phyloP scores from a whole-genome alignment of 2,113 vertebrate genomes.

The Cervus canadensis region DNA sequence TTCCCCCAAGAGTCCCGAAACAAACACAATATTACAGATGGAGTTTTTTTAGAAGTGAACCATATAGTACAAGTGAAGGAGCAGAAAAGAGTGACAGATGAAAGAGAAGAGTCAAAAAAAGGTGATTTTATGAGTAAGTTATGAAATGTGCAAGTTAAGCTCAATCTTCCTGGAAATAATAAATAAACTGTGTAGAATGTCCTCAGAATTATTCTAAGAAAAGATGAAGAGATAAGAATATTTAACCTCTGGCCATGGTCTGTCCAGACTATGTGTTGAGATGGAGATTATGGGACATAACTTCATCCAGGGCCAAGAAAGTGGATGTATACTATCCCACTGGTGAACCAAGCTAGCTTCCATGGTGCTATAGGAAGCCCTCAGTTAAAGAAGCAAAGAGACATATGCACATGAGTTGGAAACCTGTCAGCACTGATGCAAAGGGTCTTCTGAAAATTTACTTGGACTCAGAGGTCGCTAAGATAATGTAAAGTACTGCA shows the following conservation, averaged over 20 bases:
- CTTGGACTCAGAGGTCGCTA: neutral
- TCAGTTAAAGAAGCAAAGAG: neutral
- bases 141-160: neutral
- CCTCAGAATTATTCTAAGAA: neutral
- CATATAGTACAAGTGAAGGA: neutral
- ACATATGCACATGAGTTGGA: neutral
- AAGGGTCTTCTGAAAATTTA: neutral
- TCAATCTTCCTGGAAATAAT: neutral
- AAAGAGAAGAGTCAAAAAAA: neutral
- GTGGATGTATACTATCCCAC: neutral
- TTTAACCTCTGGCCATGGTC: neutral
- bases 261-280: neutral
- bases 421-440: neutral
- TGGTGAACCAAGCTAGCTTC: neutral
- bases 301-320: neutral
- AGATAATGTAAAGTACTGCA: neutral
- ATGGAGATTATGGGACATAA: neutral
- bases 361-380: neutral
- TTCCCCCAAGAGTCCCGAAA: neutral
- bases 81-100: neutral
- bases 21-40: neutral
- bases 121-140: neutral
- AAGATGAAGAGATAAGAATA: neutral
- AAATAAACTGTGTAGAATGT: neutral
- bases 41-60: neutral